Evolutionary conservation across 2,113 vertebrate species (phyloP), one percentile per base, ranked within the genome.

Genomic region (Epinephelus cyanopodus): DNA sequence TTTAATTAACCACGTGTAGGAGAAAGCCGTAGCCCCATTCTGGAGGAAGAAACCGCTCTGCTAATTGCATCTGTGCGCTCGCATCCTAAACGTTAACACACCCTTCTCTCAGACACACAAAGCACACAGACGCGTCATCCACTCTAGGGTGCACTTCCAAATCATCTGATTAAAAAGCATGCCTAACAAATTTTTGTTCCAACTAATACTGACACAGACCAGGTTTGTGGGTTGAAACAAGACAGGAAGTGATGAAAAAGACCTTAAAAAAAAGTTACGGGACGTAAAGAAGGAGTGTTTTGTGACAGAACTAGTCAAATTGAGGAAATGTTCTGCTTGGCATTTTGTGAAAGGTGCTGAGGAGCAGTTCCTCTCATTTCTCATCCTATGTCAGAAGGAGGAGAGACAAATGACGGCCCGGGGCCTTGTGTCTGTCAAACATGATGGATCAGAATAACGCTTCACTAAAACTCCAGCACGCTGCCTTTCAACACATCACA

Each of bases 371-470:
- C 79, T 85, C 82, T 90, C 87, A 87, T 91, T 84, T 79, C 78
- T 90, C 87, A 85, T 89, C 70, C 74, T 12, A 62, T 82, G 88
- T 89, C 90, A 90, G 74, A 82, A n/a, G 62, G 52, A 86, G 65
- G 77, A 79, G 86, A 93, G 92, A 93, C 82, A 88, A 90, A 93
- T 89, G 93, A 91, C 74, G 53, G 90, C 92, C 87, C 2, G 85
- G 86, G 89, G 90, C 90, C 83, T 86, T 67, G 72, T 84, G 79
- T 92, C 90, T 91, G 94, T 93, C 93, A 92, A 53, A 92, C 83
- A 84, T 93, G 92, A 94, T 92, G 90, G 90, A 93, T 92, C 90
- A 89, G 89, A 92, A 90, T 63, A 86, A 91, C 81, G 86, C 90
- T 89, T 78, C 84, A 81, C 88, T 92, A 88, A 89, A 92, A 89